These are phyloP conservation scores for Operophtera brumata DNA, from an alignment of 2,888 invertebrate genomes.

Conservation along the genomic window DNA sequence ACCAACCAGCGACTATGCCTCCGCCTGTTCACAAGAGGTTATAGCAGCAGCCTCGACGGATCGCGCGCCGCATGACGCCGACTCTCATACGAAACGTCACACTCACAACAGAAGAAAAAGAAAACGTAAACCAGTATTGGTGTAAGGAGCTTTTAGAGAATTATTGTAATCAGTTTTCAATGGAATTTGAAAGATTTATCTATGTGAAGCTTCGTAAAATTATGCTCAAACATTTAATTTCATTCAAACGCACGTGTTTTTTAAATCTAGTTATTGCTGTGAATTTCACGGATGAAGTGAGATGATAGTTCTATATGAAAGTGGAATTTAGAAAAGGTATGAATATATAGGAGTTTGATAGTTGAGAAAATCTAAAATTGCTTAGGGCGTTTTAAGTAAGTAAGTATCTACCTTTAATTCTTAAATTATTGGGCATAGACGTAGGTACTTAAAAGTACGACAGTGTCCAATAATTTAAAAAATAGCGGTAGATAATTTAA, in stretches of 20 bases:
- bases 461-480: too few relatives aligned
- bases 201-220: slow-evolving; percentile 46
- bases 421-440: background rate
- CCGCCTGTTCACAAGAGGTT: slow-evolving; percentile 71
- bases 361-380: slow-evolving; percentile 2
- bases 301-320: slow-evolving; percentile 40
- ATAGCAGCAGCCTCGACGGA: slow-evolving; percentile 65
- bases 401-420: background rate
- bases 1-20: slow-evolving; percentile 67
- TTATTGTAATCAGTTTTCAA: slow-evolving; percentile 14
- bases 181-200: slow-evolving; percentile 10
- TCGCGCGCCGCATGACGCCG: slow-evolving; percentile 32
- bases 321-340: slow-evolving; percentile 20
- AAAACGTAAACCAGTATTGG: slow-evolving; percentile 70
- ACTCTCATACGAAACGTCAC: slow-evolving; percentile 42
- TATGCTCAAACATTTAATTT: slow-evolving; percentile 35
- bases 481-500: too few relatives aligned
- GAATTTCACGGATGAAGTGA: slow-evolving; percentile 59
- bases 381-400: background rate
- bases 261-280: slow-evolving; percentile 41
- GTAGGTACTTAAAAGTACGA: background rate
- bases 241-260: slow-evolving; percentile 27
- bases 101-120: slow-evolving; percentile 58
- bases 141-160: slow-evolving; percentile 44
- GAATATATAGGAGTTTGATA: slow-evolving; percentile 2